A percentile compares a stretch with the other conserved stretches of the same genome.
Evolutionary conservation across 64 coral and sea anemone species (phyloP).

Genomic region (Stichodactyla helianthus): DNA sequence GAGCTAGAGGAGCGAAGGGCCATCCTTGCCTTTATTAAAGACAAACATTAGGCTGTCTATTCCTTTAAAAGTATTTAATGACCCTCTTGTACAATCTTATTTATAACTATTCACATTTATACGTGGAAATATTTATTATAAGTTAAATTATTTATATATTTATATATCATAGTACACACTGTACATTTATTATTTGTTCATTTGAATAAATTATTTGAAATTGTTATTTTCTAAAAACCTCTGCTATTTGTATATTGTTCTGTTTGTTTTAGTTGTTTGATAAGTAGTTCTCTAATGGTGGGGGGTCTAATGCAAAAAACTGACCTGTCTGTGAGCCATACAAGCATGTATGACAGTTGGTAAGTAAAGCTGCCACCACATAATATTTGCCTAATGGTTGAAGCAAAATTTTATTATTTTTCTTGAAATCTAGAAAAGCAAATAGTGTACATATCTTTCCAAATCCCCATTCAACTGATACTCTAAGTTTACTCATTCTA

Average conservation of each 20-base stretch:
- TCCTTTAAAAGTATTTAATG: conserved; percentile 14
- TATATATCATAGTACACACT: conserved; percentile 11
- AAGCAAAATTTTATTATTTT: conserved; percentile 16
- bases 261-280: conserved; percentile 16
- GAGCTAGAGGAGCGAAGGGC: conserved; percentile 32
- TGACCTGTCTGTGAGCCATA: not conserved
- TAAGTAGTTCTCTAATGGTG: not conserved
- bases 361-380: conserved; percentile 43
- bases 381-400: conserved; percentile 57
- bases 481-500: conserved; percentile 49
- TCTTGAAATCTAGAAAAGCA: conserved; percentile 34
- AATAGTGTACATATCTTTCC: conserved; percentile 47
- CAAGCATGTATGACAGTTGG: conserved; percentile 33
- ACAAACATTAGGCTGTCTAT: conserved; percentile 10
- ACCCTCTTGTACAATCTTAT: conserved; percentile 9
- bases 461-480: conserved; percentile 54
- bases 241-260: conserved; percentile 20
- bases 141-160: conserved; percentile 14
- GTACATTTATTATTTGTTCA: not conserved
- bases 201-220: conserved; percentile 16
- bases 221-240: conserved; percentile 5
- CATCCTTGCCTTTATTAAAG: conserved; percentile 17
- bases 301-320: not conserved
- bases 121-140: conserved; percentile 20
- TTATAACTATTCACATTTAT: conserved; percentile 16